Evolutionary conservation across 2,113 vertebrate genomes (phyloP).

Genomic region (Dipodomys ordii): DNA sequence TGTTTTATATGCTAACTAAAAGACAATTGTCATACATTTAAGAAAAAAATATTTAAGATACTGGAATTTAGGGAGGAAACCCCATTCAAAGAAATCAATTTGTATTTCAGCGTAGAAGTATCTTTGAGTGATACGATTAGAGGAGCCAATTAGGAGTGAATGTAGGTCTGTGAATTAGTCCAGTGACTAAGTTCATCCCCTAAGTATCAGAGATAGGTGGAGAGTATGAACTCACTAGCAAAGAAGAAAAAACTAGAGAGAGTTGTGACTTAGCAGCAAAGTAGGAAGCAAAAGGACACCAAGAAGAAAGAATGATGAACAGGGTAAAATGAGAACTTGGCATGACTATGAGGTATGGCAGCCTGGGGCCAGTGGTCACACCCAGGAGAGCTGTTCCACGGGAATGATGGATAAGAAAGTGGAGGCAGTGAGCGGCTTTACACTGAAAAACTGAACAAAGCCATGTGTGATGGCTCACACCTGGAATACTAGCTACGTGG

Average conservation of each 20-base stretch:
- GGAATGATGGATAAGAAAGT: background rate
- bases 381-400: background rate
- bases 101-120: background rate
- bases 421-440: background rate
- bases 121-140: background rate
- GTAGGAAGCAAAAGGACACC: background rate
- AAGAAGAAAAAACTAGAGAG: background rate
- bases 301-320: background rate
- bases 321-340: background rate
- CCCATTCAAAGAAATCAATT: background rate
- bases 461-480: background rate
- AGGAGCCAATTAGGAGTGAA: background rate
- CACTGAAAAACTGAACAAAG: background rate
- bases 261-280: background rate
- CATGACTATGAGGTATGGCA: background rate
- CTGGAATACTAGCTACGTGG: no score
- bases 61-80: background rate
- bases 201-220: background rate
- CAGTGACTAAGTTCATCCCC: background rate
- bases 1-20: background rate
- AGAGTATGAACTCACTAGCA: background rate
- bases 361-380: background rate
- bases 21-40: background rate
- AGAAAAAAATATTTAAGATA: background rate
- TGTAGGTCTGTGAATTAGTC: background rate